Base-by-base conservation (phyloP, 1,140 invertebrate genomes). In the Brachionus manjavacas region DNA sequence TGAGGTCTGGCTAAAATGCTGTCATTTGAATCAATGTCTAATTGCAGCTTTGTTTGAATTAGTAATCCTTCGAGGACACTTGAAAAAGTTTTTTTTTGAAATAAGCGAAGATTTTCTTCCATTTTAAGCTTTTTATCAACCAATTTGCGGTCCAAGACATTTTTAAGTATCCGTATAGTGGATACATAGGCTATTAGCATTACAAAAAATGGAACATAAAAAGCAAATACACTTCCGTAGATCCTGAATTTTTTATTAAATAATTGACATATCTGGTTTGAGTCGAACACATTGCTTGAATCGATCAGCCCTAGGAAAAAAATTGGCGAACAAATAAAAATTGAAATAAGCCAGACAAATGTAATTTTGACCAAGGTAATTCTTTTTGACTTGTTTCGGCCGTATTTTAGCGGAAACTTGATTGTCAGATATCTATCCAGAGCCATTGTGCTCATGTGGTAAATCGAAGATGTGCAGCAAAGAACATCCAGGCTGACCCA, bases 191-290 rank as follows among this genome's bases (percentile, higher is more conserved):
- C 79, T 14, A 81, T 35, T 23, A 81, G 11, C 79, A 81, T 81
- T 1, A 81, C n/a, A 64, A 81, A 41, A 43, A 81, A 81, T 43
- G 79, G 79, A 85, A 98, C 95, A 90, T 97, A 97, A 90, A 99
- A 99, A 85, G 95, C 96, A 85, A 97, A 88, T 86, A 97, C 93
- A 52, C 95, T 96, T 14, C 95, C 95, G 86, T 96, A 95, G 84
- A 96, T 92, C 88, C 95, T 95, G 91, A 96, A 96, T 3, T 95
- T 91, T 1, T 94, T 94, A 89, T 95, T 94, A 0, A 70, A 70
- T 39, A 84, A 28, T 14, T 52, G 43, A 23, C 81, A 84, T 14
- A 49, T 28, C 20, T 43, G 41, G 16, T 86, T 86, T 23, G 88
- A 80, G 49, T 87, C 87, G 84, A 86, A 88, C 72, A 92, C 90